Evolutionary conservation across 2,113 vertebrate genomes (phyloP).

Genomic region (Clinocottus analis): DNA sequence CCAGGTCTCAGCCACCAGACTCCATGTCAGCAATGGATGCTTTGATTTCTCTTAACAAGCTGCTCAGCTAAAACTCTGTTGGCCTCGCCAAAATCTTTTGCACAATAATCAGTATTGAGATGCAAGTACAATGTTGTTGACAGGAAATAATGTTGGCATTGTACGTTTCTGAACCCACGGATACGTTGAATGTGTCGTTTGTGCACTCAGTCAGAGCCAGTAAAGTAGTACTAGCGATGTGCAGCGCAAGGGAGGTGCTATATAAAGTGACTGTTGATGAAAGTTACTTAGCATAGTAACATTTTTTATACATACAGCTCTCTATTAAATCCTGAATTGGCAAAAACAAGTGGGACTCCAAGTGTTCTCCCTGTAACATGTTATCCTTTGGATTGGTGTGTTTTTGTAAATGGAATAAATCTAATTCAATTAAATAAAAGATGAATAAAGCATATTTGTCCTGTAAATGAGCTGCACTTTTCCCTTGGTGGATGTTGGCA

Average conservation of each 20-base stretch:
- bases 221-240: background rate
- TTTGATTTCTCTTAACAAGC: background rate
- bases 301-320: background rate
- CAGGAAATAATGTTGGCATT: background rate
- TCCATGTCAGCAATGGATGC: background rate
- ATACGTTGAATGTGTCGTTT: background rate
- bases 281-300: background rate
- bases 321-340: no score
- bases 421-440: no score
- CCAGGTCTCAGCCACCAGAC: background rate
- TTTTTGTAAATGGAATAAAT: no score
- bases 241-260: background rate
- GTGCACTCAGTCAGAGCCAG: background rate
- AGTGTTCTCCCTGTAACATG: no score
- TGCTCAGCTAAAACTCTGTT: background rate
- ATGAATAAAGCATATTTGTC: no score
- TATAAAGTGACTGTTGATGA: background rate
- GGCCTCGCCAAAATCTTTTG: background rate
- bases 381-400: no score
- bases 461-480: no score
- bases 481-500: no score
- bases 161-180: background rate
- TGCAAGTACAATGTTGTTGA: background rate
- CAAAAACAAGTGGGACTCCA: no score
- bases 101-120: background rate